These are phyloP conservation scores for Lycophotia porphyrea DNA, from an alignment of 2,888 invertebrate species.

Conservation along the genomic window DNA sequence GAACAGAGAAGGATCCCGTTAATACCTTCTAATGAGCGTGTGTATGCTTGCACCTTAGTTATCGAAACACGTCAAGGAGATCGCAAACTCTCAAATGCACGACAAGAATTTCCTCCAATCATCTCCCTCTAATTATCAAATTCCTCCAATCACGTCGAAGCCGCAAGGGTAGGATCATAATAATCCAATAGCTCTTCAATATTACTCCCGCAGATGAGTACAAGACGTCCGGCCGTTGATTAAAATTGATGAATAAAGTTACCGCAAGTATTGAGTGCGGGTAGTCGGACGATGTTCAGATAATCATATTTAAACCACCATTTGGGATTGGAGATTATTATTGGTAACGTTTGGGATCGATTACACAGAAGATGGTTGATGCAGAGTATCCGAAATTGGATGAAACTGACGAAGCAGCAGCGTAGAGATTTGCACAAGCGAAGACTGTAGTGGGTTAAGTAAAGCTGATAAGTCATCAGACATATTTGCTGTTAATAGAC, in stretches of 20 bases:
- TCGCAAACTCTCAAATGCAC: conserved; percentile 8
- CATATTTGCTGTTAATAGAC: background rate
- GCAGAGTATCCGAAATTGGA: background rate
- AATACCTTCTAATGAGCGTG: conserved; percentile 2
- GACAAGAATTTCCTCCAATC: conserved; percentile 24
- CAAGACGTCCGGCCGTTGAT: conserved; percentile 64
- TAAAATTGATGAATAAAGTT: conserved; percentile 76
- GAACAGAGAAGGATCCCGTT: conserved; percentile 2
- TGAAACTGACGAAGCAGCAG: no score
- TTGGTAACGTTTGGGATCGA: conserved; percentile 15
- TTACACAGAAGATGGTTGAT: background rate
- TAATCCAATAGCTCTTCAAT: conserved; percentile 51
- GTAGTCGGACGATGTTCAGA: conserved; percentile 36
- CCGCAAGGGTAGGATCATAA: conserved; percentile 22
- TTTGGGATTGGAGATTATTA: conserved; percentile 43
- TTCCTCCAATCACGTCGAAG: conserved; percentile 41
- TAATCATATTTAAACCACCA: conserved; percentile 33
- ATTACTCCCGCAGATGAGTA: conserved; percentile 61
- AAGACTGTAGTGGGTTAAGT: background rate
- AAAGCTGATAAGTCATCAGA: background rate
- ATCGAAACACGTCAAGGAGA: background rate
- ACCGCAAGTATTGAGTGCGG: conserved; percentile 58
- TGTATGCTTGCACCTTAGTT: background rate
- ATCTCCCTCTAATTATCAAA: conserved; percentile 33
- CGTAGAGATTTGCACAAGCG: background rate